Evolutionary conservation across 2,797 vertebrate species (phyloP).

Genomic region (Coracias cyanogaster): DNA sequence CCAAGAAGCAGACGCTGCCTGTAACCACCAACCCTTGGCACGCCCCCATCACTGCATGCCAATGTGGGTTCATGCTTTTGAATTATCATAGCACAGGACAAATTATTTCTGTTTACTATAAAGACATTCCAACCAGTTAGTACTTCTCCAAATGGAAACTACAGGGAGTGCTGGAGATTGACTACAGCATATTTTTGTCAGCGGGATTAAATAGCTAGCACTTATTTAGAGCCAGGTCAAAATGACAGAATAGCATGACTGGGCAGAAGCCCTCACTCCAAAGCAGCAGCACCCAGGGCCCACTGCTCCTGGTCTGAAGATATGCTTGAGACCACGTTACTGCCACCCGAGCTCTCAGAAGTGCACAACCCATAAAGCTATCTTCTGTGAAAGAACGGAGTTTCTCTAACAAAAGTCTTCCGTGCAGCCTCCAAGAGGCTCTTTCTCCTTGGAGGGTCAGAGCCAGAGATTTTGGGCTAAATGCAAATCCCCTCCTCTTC

Average conservation of each 20-base stretch:
- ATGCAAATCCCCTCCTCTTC: neutral
- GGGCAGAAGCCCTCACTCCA: neutral
- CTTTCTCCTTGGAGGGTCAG: neutral
- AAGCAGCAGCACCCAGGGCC: neutral
- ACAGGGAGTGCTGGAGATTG: neutral
- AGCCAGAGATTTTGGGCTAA: neutral
- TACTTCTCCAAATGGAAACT: neutral
- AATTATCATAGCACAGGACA: neutral
- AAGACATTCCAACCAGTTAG: neutral
- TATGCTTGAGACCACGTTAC: neutral
- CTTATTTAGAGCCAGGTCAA: neutral
- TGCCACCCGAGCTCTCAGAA: neutral
- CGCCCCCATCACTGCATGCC: accelerated
- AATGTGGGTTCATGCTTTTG: neutral
- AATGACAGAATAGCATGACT: neutral
- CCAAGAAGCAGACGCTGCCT: neutral
- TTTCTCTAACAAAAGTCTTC: neutral
- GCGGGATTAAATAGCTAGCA: neutral
- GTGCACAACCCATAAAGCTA: neutral
- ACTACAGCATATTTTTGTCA: neutral
- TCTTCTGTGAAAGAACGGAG: neutral
- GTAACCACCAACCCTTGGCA: neutral
- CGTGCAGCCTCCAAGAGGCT: neutral
- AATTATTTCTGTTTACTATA: neutral
- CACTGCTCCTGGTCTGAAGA: neutral